Evolutionary conservation across 2,797 vertebrate species (phyloP), one percentile per base, ranked within the genome.

Genomic region (Menidia menidia): DNA sequence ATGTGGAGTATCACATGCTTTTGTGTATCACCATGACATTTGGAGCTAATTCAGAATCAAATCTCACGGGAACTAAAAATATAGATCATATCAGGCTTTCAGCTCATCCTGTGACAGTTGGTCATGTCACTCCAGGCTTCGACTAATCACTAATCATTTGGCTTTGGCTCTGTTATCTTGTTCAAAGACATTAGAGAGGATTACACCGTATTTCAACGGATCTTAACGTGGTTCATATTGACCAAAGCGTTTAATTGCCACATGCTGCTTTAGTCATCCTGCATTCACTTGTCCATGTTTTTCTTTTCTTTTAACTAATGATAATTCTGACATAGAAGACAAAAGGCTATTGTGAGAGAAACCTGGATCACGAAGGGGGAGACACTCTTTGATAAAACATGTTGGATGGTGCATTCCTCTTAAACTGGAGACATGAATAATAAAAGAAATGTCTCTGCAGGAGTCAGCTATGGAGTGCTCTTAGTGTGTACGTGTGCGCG

Each of bases 361-460:
- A 18, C 6, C 16, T 19, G 50, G 44, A 1, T 5, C 51, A 75
- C 63, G 19, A 44, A 9, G 45, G 30, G 39, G 25, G 33, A 52
- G 45, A 61, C 42, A 13, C 15, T 16, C 42, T 15, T 13, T 54
- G 39, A 16, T 33, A 42, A 19, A 55, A 32, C 31, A 58, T 73
- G 44, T 41, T 69, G 39, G 12, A 65, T 52, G 16, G 60, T 65
- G 61, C 14, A 35, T 59, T 73, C 67, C 56, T 72, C 58, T 73
- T 66, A 68, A 85, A 84, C 69, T 76, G 53, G 56, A 75, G 47
- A 61, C 61, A 84, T 83, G 73, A 74, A 89, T 84, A 86, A 82
- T 87, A 67, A 82, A 75, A 75, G 7, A 48, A 83, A 66, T 70
- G 45, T 77, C 87, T 83, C 85, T 50, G 64, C 85, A 80, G 77